phyloP scores from a whole-genome alignment of 2,113 vertebrate species.

The Cathartes aura region DNA sequence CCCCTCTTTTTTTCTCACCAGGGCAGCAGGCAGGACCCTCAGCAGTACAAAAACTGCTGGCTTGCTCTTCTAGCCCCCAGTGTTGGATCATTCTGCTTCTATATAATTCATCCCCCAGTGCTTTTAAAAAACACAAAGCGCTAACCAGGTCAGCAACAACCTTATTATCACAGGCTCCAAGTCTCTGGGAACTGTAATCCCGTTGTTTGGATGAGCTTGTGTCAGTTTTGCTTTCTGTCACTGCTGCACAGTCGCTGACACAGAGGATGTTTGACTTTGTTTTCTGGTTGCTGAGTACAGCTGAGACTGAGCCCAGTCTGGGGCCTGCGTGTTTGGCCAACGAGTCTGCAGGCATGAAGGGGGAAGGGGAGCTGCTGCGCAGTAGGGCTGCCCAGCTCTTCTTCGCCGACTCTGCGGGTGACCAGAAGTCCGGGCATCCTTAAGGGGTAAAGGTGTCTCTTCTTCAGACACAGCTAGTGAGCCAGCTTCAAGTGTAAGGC shows the following conservation, averaged over 20 bases:
- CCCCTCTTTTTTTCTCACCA: not conserved
- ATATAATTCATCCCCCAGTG: not conserved
- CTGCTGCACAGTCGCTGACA: conserved; percentile 27
- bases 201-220: conserved; percentile 56
- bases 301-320: conserved; percentile 35
- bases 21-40: not conserved
- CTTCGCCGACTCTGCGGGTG: not conserved
- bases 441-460: not conserved
- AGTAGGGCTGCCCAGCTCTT: not conserved
- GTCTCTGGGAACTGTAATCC: conserved; percentile 57
- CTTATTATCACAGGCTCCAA: conserved; percentile 13
- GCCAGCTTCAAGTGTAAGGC: not conserved
- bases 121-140: conserved; percentile 18
- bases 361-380: not conserved
- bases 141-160: conserved; percentile 59
- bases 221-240: conserved; percentile 57
- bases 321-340: not conserved
- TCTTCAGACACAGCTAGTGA: not conserved
- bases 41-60: not conserved
- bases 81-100: not conserved
- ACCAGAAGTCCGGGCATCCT: not conserved
- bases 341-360: accelerated
- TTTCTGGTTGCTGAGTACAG: conserved; percentile 14
- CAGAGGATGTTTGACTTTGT: conserved; percentile 67
- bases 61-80: not conserved